Percentiles rank a stretch among this genome's conserved stretches.
Evolutionary conservation across 2,797 vertebrate species (phyloP).

Genomic region (Lindbergichthys nudifrons): DNA sequence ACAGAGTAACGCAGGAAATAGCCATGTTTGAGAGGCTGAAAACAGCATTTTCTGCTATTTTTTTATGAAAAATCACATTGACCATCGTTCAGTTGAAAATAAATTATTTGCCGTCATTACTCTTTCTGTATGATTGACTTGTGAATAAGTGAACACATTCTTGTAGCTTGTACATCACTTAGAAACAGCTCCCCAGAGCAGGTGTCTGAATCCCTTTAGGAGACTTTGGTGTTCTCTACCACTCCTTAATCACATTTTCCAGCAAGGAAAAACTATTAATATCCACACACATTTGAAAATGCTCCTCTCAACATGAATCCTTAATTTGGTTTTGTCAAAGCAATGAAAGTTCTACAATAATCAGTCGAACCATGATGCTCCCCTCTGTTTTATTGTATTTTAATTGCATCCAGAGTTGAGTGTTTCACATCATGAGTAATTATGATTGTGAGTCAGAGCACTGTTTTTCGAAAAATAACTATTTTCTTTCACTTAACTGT

Average conservation of each 20-base stretch:
- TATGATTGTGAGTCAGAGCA: slow-evolving; percentile 3
- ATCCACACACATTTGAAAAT: slow-evolving; percentile 11
- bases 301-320: slow-evolving; percentile 17
- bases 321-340: slow-evolving; percentile 12
- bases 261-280: slow-evolving; percentile 13
- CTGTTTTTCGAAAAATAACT: not conserved
- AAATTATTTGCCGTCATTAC: too few species aligned
- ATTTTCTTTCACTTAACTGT: not conserved
- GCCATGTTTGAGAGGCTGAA: too few species aligned
- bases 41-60: too few species aligned
- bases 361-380: slow-evolving; percentile 11
- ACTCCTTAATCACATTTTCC: slow-evolving; percentile 2
- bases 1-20: too few species aligned
- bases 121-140: too few species aligned
- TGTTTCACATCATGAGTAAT: slow-evolving; percentile 13
- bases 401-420: slow-evolving; percentile 5
- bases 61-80: too few species aligned
- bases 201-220: not conserved
- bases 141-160: too few species aligned
- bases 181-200: not conserved
- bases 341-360: not conserved
- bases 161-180: too few species aligned
- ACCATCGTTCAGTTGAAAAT: too few species aligned
- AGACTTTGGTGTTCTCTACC: not conserved
- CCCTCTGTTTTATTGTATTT: slow-evolving; percentile 19